A percentile compares a stretch with the other conserved stretches of the same genome.
Evolutionary conservation across 2,797 vertebrate species (phyloP).

Genomic region (Iguana delicatissima): DNA sequence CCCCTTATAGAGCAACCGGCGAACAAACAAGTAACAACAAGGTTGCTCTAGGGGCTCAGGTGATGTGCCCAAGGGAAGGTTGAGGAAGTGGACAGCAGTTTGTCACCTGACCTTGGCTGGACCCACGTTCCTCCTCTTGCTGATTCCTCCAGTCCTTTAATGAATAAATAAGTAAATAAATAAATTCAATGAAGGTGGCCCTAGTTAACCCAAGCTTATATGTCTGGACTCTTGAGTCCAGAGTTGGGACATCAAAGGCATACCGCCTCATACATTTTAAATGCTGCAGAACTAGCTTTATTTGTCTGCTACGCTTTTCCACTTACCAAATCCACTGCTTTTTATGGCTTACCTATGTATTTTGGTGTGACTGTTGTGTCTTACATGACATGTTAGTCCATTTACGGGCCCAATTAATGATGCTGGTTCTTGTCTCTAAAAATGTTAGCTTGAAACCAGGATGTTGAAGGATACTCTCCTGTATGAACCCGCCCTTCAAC

Average conservation of each 20-base stretch:
- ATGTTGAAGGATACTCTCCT: background rate
- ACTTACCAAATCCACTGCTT: background rate
- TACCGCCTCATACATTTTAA: background rate
- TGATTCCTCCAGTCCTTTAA: too few species aligned
- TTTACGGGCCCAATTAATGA: background rate
- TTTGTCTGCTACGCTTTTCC: background rate
- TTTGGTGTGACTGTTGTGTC: background rate
- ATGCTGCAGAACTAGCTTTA: background rate
- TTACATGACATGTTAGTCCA: background rate
- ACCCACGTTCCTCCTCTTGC: too few species aligned
- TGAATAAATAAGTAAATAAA: too few species aligned
- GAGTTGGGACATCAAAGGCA: background rate
- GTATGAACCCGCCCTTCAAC: background rate
- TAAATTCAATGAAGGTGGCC: too few species aligned
- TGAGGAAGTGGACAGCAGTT: too few species aligned
- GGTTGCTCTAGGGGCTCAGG: too few species aligned
- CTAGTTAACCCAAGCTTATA: too few species aligned
- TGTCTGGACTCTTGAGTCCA: too few species aligned
- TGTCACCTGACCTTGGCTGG: too few species aligned
- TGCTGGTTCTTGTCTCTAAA: background rate
- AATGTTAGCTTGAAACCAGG: background rate
- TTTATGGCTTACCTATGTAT: background rate
- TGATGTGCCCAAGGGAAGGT: too few species aligned
- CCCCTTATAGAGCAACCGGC: too few species aligned
- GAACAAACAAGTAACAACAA: too few species aligned